Conservation (phyloP, 2,113 vertebrate species). For the Galeopterus variegatus region DNA sequence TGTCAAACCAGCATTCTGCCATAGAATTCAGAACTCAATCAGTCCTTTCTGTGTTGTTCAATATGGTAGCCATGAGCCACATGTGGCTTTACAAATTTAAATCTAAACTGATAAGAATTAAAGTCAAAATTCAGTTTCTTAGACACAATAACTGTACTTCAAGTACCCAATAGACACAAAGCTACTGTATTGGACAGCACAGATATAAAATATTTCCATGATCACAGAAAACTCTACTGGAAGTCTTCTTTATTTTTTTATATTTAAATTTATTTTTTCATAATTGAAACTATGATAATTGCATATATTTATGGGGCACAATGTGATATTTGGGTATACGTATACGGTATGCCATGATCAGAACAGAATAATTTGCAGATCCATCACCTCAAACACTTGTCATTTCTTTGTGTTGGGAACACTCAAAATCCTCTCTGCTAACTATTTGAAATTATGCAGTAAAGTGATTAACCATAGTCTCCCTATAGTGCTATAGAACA, state of each 20-base stretch:
- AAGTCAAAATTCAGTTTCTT: constrained; percentile 30
- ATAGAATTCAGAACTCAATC: background rate
- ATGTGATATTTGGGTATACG: too few species aligned
- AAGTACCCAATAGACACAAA: background rate
- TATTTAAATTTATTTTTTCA: too few species aligned
- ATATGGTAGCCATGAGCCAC: background rate
- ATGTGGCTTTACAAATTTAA: background rate
- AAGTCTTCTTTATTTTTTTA: background rate
- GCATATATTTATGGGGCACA: too few species aligned
- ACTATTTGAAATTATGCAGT: too few species aligned
- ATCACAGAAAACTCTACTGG: background rate
- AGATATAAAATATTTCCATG: background rate
- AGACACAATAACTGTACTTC: background rate
- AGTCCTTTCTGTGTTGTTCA: background rate
- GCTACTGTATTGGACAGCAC: background rate
- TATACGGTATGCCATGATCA: too few species aligned
- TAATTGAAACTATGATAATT: too few species aligned
- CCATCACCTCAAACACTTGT: too few species aligned
- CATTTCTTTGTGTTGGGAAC: too few species aligned
- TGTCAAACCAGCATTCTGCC: background rate
- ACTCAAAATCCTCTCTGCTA: too few species aligned
- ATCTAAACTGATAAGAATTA: background rate
- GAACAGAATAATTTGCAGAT: too few species aligned
- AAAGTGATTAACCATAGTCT: too few species aligned
- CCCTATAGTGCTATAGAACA: too few species aligned